Evolutionary conservation across 2,113 vertebrate genomes (phyloP).

Genomic region (Galeopterus variegatus): DNA sequence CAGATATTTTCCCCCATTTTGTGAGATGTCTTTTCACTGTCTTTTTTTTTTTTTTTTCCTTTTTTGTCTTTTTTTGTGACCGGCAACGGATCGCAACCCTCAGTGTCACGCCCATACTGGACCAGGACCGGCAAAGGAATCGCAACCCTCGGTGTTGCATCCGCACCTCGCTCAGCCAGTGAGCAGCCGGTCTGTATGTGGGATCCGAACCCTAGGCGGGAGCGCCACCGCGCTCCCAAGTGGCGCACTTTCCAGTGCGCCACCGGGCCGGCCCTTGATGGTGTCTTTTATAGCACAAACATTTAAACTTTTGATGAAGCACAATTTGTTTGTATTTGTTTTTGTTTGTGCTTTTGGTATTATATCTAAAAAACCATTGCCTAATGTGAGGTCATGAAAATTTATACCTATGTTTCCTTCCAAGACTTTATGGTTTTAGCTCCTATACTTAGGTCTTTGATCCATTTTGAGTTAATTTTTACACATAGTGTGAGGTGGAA

Average conservation of each 20-base stretch:
- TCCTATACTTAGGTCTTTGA: neutral
- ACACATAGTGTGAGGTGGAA: neutral
- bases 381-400: neutral
- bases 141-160: no score
- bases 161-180: no score
- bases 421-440: neutral
- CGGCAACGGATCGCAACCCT: no score
- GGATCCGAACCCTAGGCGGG: no score
- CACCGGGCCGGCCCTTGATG: no score
- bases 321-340: neutral
- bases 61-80: no score
- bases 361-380: neutral
- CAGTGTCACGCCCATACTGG: no score
- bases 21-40: neutral
- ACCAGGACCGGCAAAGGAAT: no score
- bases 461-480: slow-evolving; percentile 17
- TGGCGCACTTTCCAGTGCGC: no score
- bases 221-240: no score
- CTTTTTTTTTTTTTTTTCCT: no score
- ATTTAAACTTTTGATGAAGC: neutral
- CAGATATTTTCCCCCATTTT: neutral
- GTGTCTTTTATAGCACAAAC: neutral
- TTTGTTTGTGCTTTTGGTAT: neutral
- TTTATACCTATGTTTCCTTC: neutral
- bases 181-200: no score